phyloP scores from a whole-genome alignment of 2,888 invertebrate genomes.

The Cataglyphis altisquamis region DNA sequence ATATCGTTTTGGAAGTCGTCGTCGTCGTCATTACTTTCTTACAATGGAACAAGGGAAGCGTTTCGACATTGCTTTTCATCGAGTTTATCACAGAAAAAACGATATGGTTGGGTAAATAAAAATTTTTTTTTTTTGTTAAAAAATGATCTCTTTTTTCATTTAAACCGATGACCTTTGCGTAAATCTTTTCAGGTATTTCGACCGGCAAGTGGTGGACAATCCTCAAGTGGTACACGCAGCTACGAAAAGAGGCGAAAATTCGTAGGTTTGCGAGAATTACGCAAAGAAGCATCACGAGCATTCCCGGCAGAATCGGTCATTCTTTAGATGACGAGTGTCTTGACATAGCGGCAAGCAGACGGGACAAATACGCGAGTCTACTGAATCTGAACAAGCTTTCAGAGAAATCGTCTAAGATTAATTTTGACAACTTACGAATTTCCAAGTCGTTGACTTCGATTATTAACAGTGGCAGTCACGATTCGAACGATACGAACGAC shows the following conservation, averaged over 20 bases:
- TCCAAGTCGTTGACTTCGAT: constrained; percentile 72
- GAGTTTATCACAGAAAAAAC: constrained; percentile 78
- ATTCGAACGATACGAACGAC: constrained; percentile 62
- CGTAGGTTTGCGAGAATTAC: constrained; percentile 34
- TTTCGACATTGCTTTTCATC: constrained; percentile 69
- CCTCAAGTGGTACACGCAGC: constrained; percentile 71
- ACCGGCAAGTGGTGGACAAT: constrained; percentile 78
- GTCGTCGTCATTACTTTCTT: constrained; percentile 70
- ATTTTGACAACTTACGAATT: constrained; percentile 7
- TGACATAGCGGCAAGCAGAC: constrained; percentile 2
- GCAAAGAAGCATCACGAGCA: constrained; percentile 53
- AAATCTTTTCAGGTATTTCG: background rate
- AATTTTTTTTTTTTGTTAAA: background rate
- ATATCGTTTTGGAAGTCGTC: constrained; percentile 78
- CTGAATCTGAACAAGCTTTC: constrained; percentile 60
- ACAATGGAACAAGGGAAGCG: constrained; percentile 72
- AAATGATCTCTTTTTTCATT: background rate
- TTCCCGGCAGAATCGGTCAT: constrained; percentile 42
- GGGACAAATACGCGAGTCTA: constrained; percentile 64
- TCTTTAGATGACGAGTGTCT: constrained; percentile 32
- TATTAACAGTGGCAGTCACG: constrained; percentile 63
- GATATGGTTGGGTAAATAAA: constrained; percentile 78
- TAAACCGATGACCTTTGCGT: background rate
- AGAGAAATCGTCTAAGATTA: constrained; percentile 16
- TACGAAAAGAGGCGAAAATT: constrained; percentile 56